Percentiles rank a stretch among this genome's conserved stretches.
Evolutionary conservation across 2,888 invertebrate species (phyloP).

Genomic region (Pachymerium ferrugineum): DNA sequence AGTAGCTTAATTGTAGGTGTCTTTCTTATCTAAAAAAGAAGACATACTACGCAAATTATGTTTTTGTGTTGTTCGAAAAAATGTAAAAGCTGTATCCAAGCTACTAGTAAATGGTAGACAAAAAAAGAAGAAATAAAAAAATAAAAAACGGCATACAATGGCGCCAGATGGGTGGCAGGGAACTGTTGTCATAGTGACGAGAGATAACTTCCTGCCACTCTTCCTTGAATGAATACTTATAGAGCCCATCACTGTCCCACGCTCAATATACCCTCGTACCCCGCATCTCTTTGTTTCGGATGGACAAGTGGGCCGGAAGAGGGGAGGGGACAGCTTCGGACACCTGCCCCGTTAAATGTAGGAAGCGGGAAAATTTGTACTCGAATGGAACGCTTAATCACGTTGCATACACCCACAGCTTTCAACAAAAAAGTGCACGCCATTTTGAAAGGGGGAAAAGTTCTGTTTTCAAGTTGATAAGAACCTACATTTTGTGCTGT

Average conservation of each 20-base stretch:
- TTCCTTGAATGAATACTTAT: conserved; percentile 25
- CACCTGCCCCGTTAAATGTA: conserved; percentile 23
- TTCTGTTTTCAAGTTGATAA: no score
- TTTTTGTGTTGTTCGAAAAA: no score
- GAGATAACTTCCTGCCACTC: conserved; percentile 27
- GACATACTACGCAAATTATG: no score
- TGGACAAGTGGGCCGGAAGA: conserved; percentile 21
- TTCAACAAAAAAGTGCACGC: background rate
- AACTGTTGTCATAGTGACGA: conserved; percentile 22
- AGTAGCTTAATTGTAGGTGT: no score
- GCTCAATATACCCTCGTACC: no score
- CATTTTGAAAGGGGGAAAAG: no score
- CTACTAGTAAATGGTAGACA: background rate
- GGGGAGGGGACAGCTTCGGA: background rate
- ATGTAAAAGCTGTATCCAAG: background rate
- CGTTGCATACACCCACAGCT: background rate
- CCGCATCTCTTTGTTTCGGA: background rate
- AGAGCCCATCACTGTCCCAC: conserved; percentile 13
- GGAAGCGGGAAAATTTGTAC: conserved; percentile 20
- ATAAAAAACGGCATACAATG: background rate
- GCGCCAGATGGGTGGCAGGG: conserved; percentile 25
- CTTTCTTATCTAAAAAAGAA: no score
- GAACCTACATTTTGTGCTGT: no score
- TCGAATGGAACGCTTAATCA: background rate
- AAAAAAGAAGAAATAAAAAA: background rate